These are phyloP conservation scores for Cryptocephalus moraei DNA, from an alignment of 2,888 invertebrate species.

Conservation along the genomic window DNA sequence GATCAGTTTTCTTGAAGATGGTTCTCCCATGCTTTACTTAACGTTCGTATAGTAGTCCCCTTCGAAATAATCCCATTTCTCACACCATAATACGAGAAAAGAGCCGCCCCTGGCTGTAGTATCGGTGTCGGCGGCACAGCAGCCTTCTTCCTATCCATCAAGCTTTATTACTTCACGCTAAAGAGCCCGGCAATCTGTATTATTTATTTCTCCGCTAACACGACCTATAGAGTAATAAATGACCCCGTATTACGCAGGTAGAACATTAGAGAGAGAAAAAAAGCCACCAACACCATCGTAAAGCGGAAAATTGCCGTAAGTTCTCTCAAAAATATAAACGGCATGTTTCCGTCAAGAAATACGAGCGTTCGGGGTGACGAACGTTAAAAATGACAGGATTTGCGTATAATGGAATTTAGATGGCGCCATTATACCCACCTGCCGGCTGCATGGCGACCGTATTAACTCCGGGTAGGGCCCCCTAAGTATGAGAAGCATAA, in stretches of 20 bases:
- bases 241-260: constrained; percentile 14
- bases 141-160: constrained; percentile 3
- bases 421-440: constrained; percentile 25
- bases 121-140: too few relatives aligned
- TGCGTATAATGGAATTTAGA: constrained; percentile 30
- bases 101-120: too few relatives aligned
- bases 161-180: constrained; percentile 10
- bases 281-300: constrained; percentile 3
- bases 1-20: too few relatives aligned
- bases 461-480: too few relatives aligned
- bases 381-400: constrained; percentile 29
- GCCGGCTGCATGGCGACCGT: constrained; percentile 2
- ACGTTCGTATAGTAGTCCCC: too few relatives aligned
- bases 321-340: constrained; percentile 9
- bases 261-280: constrained; percentile 13
- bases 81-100: too few relatives aligned
- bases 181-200: constrained; percentile 19
- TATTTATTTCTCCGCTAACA: constrained; percentile 23
- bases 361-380: not conserved
- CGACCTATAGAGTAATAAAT: constrained; percentile 21
- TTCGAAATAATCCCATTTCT: too few relatives aligned
- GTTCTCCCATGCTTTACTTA: too few relatives aligned
- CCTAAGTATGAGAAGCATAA: too few relatives aligned
- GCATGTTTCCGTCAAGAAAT: constrained; percentile 9
- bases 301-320: not conserved